Evolutionary conservation across 1,140 invertebrate genomes (phyloP).

Genomic region (Eriocheir sinensis): DNA sequence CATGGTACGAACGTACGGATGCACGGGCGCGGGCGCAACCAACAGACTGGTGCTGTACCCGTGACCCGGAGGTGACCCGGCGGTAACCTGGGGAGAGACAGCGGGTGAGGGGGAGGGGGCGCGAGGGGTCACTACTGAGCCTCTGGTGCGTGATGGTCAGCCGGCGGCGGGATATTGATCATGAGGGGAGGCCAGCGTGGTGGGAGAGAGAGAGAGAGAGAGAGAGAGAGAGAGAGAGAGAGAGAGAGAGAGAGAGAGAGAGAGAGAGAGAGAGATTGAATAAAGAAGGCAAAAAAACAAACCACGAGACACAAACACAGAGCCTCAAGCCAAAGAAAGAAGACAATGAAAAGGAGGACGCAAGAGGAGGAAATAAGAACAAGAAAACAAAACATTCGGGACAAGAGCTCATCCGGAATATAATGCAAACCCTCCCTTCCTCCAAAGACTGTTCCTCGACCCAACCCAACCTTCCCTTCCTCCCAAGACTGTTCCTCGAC

Average conservation of each 20-base stretch:
- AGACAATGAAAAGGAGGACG: neutral
- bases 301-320: neutral
- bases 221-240: slow-evolving; percentile 65
- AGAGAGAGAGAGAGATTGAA: slow-evolving; percentile 62
- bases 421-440: neutral
- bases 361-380: neutral
- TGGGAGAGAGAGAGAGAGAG: slow-evolving; percentile 53
- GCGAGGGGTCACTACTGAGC: slow-evolving; percentile 6
- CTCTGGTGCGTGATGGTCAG: neutral
- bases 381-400: neutral
- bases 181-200: neutral
- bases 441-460: too few species aligned
- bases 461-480: too few species aligned
- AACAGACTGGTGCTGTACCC: too few species aligned
- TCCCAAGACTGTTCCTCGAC: too few species aligned
- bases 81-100: neutral
- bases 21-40: neutral
- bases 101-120: neutral
- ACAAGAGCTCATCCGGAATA: neutral
- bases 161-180: neutral
- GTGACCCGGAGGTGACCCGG: neutral
- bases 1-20: neutral
- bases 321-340: neutral
- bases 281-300: neutral
- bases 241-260: slow-evolving; percentile 61